A percentile compares a stretch with the other conserved stretches of the same genome.
phyloP scores from a whole-genome alignment of 2,888 invertebrate genomes.

The Caenorhabditis panamensis region DNA sequence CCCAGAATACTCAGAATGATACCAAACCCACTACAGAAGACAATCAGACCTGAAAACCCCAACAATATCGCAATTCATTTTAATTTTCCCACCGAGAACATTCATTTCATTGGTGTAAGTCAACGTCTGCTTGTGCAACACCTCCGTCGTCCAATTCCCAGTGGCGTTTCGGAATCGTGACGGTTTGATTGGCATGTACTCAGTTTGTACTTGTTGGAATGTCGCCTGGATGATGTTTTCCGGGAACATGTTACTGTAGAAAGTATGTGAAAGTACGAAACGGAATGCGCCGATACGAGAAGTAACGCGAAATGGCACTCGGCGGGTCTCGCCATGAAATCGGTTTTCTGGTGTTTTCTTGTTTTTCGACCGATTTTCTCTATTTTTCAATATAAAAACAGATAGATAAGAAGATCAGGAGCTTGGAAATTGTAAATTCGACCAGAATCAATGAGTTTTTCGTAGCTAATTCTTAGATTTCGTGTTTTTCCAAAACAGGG shows the following conservation, averaged over 20 bases:
- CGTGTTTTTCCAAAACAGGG: too few species aligned
- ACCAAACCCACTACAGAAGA: conserved; percentile 92
- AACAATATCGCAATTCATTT: neutral
- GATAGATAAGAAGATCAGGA: too few species aligned
- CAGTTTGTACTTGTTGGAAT: conserved; percentile 81
- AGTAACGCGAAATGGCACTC: too few species aligned
- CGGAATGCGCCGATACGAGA: too few species aligned
- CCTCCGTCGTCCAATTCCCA: conserved; percentile 67
- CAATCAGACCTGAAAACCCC: conserved; percentile 87
- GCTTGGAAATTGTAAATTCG: too few species aligned
- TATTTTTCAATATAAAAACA: too few species aligned
- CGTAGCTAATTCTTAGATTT: too few species aligned
- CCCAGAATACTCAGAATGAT: conserved; percentile 91
- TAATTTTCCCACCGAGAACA: conserved; percentile 84
- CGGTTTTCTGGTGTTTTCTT: too few species aligned
- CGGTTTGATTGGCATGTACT: conserved; percentile 71
- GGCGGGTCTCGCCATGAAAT: too few species aligned
- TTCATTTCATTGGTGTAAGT: conserved; percentile 85
- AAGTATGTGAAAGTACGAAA: too few species aligned
- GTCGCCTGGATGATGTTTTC: conserved; percentile 92
- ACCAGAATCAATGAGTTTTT: too few species aligned
- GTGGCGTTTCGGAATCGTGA: conserved; percentile 65
- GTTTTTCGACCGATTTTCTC: too few species aligned
- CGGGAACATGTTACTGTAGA: conserved; percentile 89
- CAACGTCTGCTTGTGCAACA: conserved; percentile 75